phyloP scores from a whole-genome alignment of 2,888 invertebrate species.

The Oscheius sp. region DNA sequence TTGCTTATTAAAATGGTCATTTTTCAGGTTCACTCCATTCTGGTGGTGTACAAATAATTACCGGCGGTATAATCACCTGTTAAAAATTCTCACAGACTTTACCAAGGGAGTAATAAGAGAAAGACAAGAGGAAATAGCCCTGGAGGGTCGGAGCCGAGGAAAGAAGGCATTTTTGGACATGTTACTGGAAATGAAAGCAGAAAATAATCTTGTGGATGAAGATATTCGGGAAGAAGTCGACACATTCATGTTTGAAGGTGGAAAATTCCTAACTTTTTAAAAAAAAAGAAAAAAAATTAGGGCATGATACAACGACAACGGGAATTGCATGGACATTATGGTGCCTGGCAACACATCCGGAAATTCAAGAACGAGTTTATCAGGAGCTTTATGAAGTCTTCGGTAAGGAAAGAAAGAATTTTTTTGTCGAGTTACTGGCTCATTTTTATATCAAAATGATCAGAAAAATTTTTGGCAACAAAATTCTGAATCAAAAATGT shows the following conservation, averaged over 20 bases:
- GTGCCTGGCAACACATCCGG: conserved; percentile 73
- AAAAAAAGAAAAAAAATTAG: background rate
- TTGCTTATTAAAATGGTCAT: too few species aligned
- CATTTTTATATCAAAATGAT: too few species aligned
- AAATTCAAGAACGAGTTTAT: conserved; percentile 71
- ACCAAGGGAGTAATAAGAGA: background rate
- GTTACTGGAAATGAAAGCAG: conserved; percentile 74
- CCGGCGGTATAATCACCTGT: background rate
- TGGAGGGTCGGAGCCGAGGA: background rate
- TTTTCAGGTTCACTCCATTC: background rate
- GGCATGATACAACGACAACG: conserved; percentile 75
- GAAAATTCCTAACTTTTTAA: too few species aligned
- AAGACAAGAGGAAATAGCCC: background rate
- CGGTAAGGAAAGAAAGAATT: conserved; percentile 40
- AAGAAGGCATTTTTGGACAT: conserved; percentile 75
- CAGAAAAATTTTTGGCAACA: too few species aligned
- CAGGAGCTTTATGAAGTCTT: conserved; percentile 40
- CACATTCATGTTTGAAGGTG: conserved; percentile 76
- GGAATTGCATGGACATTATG: conserved; percentile 74
- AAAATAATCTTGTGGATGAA: conserved; percentile 72
- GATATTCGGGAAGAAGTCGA: conserved; percentile 74
- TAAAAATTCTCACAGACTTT: conserved; percentile 3
- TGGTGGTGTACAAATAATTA: background rate
- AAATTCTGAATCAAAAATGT: too few species aligned
- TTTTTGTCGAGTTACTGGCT: too few species aligned